Base-by-base conservation (phyloP, 2,888 invertebrate genomes). In the Bugula neritina region DNA sequence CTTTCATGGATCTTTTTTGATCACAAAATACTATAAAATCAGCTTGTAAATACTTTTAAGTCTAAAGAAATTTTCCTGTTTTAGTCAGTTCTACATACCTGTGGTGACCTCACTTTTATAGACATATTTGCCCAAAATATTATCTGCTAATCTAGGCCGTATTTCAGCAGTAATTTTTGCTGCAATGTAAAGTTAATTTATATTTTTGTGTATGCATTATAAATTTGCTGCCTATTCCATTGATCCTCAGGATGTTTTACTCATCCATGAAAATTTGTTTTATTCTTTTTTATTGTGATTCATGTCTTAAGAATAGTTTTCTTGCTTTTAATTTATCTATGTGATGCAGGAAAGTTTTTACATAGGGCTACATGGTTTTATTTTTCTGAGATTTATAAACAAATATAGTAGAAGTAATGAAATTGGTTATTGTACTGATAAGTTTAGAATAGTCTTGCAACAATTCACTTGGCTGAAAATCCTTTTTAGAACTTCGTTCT, bases 211-310 rank as follows among this genome's bases (percentile, higher is more conserved):
- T 43, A 43, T 43, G 43, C 43, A 43, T 43, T 43, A 43, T 43
- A 43, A 43, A 43, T 43, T 43, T 10, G 43, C 43, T 43, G 43
- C 43, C 43, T 43, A 43, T 63, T 31, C 63, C 63, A 31, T 31
- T 34, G 63, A 63, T 63, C 63, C 63, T 63, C 63, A 63, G 21
- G 63, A 34, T 63, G 63, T 63, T 63, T 25, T 63, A 63, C 63
- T 31, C 63, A 63, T 34, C 63, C 43, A 43, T 10, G 17, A 43
- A 10, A 43, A 43, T 43, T 43, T 43, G 5, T 43, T 17, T 43
- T 5, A 10, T 5, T 43, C 5, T 43, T 10, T 43, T n/a, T n/a
- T 43, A 10, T 43, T 43, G 5, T 43, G 43, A 43, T 43, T 43
- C 5, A 43, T 43, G 17, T 43, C 17, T 43, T 17, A 10, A 43